phyloP scores from a whole-genome alignment of 1,140 invertebrate genomes.

The Phortica variegata region DNA sequence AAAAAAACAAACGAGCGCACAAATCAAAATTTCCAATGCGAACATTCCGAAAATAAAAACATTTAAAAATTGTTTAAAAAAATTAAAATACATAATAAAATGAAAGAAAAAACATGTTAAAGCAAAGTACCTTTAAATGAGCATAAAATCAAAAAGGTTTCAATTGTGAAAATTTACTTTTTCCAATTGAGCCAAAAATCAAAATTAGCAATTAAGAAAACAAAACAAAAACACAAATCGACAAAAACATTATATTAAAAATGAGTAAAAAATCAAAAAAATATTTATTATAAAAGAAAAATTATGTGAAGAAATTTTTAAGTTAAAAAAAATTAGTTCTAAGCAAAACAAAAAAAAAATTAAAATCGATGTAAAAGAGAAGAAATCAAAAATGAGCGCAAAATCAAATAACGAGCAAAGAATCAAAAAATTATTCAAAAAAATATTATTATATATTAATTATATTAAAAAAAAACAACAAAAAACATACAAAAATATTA shows the following conservation, averaged over 20 bases:
- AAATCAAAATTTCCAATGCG: constrained; percentile 35
- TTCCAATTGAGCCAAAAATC: constrained; percentile 26
- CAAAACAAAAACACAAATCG: constrained; percentile 10
- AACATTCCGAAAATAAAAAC: constrained; percentile 13
- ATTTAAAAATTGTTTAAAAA: constrained; percentile 15
- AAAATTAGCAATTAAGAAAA: constrained; percentile 43
- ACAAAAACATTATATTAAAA: constrained; percentile 11
- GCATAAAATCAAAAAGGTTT: constrained; percentile 54
- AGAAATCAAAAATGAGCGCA: neutral
- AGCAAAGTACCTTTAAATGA: constrained; percentile 50
- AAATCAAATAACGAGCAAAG: neutral
- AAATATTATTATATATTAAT: constrained; percentile 38
- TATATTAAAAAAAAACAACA: constrained; percentile 24
- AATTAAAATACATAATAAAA: constrained; percentile 15
- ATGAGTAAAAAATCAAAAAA: constrained; percentile 19
- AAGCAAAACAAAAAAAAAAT: constrained; percentile 21
- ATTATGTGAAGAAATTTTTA: constrained; percentile 16
- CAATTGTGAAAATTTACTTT: constrained; percentile 13
- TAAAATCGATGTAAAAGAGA: constrained; percentile 28
- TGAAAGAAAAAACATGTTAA: constrained; percentile 38
- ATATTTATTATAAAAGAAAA: constrained; percentile 32
- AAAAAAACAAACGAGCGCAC: constrained; percentile 34
- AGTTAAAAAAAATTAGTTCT: neutral
- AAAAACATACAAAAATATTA: constrained; percentile 16
- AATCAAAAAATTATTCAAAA: neutral